Base-by-base conservation (phyloP, 2,113 vertebrate genomes). In the Oostethus manadensis region DNA sequence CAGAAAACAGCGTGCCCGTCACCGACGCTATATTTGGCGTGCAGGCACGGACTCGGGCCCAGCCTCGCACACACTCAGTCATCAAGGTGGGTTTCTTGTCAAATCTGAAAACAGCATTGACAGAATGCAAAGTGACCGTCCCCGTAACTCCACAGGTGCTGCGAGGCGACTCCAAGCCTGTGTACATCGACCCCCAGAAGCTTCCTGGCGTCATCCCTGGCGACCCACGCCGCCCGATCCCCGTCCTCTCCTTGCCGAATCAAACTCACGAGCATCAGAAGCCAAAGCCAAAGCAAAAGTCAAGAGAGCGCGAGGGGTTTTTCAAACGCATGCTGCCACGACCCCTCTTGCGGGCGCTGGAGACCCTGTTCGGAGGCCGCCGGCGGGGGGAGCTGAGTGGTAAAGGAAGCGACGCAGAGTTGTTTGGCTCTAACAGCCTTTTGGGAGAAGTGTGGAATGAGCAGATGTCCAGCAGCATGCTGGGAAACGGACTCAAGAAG, bases 1-100 rank as follows among this genome's bases (percentile, higher is more conserved):
- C 89, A 13, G 89, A 92, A 40, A 91, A 90, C 83, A 89, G 89
- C 60, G 89, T 90, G 17, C 80, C 84, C 0, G 91, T 90, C 62
- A 90, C 89, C 0, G 88, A 89, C 21, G 87, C 87, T 59, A 88
- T 89, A 69, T 89, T 89, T 3, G 84, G 86, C 0, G 80, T 87
- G 16, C 81, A 84, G 21, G 87, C 85, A 0, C 77, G 89, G 6
- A 91, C 90, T 56, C 79, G 90, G 14, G 90, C 90, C 53, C 90
- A 91, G 71, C 90, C 90, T 26, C 84, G 86, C 0, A 44, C 89
- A 0, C 88, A 88, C 76, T 59, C 86, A 0, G 81, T 84, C 68
- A 71, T 80, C 58, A 90, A 90, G 87, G 88, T 89, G 1, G 8
- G 26, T 20, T 35, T 11, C 10, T 15, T 17, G 6, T 21, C 10